phyloP scores from a whole-genome alignment of 2,797 vertebrate genomes.

The Schizopygopsis malacanthus region DNA sequence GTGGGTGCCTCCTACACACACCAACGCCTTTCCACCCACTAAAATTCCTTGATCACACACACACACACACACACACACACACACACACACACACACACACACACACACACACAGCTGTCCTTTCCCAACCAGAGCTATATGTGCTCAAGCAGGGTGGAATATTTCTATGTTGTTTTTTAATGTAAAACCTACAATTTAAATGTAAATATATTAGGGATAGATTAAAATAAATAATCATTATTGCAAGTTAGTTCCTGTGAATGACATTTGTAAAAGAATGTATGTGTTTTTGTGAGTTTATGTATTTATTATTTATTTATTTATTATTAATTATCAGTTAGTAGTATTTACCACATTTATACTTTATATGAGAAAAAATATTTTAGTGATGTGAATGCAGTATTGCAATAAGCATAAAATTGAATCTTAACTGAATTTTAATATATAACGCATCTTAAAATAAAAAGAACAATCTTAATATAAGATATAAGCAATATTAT shows the following conservation, averaged over 20 bases:
- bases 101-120: too few relatives aligned
- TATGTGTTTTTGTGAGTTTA: not conserved
- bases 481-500: not conserved
- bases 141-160: not conserved
- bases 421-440: not conserved
- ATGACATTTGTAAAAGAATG: not conserved
- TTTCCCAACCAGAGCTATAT: not conserved
- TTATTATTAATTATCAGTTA: not conserved
- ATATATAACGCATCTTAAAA: not conserved
- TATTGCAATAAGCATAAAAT: not conserved
- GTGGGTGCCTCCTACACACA: conserved; percentile 70
- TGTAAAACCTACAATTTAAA: not conserved
- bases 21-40: conserved; percentile 70
- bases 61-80: conserved; percentile 3
- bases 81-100: too few relatives aligned
- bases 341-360: not conserved
- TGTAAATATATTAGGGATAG: not conserved
- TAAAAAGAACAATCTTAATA: not conserved
- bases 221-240: not conserved
- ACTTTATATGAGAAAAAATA: not conserved
- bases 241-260: not conserved
- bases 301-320: not conserved
- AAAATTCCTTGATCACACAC: conserved; percentile 64
- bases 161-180: not conserved
- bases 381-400: not conserved